Evolutionary conservation across 1,140 invertebrate genomes (phyloP).

Genomic region (Macrobrachium nipponense): DNA sequence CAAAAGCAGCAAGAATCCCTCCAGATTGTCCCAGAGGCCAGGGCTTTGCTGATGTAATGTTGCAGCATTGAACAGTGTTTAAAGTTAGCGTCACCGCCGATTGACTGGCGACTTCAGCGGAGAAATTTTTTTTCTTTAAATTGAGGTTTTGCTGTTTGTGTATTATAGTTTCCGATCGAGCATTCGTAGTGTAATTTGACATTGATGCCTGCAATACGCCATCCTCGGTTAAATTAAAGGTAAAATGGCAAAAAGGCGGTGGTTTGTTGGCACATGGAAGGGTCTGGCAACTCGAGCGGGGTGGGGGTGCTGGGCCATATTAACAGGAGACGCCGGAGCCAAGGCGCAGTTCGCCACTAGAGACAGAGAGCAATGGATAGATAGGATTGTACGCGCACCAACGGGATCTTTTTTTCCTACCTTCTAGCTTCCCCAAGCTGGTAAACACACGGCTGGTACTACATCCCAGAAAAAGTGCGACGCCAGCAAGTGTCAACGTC

Average conservation of each 20-base stretch:
- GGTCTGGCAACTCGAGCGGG: constrained; percentile 18
- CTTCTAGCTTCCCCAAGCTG: constrained; percentile 59
- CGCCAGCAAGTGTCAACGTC: constrained; percentile 36
- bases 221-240: background rate
- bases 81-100: background rate
- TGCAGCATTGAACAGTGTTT: background rate
- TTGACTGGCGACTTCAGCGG: too few species aligned
- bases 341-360: constrained; percentile 60
- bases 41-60: background rate
- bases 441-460: constrained; percentile 54
- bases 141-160: too few species aligned
- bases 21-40: background rate
- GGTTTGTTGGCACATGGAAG: background rate
- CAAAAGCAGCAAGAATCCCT: background rate
- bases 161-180: too few species aligned
- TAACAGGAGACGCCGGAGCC: background rate
- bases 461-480: constrained; percentile 39
- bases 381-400: constrained; percentile 57
- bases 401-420: constrained; percentile 51
- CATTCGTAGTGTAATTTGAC: too few species aligned
- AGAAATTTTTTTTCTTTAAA: too few species aligned
- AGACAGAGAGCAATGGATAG: constrained; percentile 63
- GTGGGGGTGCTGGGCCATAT: constrained; percentile 26
- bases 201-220: too few species aligned
- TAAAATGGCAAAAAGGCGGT: background rate